A percentile compares a stretch with the other conserved stretches of the same genome.
Conservation (phyloP, 92 coral and sea anemone genomes). For the Zoanthus gigantus region DNA sequence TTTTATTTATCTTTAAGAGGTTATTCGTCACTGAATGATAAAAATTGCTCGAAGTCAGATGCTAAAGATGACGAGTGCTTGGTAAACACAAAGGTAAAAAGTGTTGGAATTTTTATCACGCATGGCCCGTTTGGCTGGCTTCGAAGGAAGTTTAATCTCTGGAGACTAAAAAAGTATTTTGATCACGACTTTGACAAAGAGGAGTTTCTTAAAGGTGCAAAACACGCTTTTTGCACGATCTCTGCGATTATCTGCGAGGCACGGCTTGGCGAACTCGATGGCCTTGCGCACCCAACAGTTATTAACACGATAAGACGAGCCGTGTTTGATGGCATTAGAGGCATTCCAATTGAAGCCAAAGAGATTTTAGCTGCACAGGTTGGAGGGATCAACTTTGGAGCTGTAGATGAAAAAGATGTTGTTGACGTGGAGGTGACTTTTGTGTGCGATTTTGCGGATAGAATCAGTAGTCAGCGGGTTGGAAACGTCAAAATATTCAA, state of each 20-base stretch:
- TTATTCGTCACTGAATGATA: conserved; percentile 29
- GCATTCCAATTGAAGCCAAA: conserved; percentile 50
- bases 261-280: conserved; percentile 67
- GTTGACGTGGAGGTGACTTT: conserved; percentile 69
- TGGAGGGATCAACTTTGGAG: conserved; percentile 52
- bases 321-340: conserved; percentile 36
- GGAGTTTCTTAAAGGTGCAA: conserved; percentile 91
- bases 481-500: conserved; percentile 77
- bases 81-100: not conserved
- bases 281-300: conserved; percentile 55
- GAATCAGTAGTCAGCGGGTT: conserved; percentile 46
- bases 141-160: conserved; percentile 69
- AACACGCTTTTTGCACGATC: conserved; percentile 83
- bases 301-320: conserved; percentile 56
- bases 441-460: conserved; percentile 37
- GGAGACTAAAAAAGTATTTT: conserved; percentile 75
- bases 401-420: conserved; percentile 55
- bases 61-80: not conserved
- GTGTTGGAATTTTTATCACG: conserved; percentile 53
- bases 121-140: conserved; percentile 87
- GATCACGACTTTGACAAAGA: conserved; percentile 89
- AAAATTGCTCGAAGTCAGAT: not conserved
- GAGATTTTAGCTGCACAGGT: conserved; percentile 61
- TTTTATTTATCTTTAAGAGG: not conserved
- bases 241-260: conserved; percentile 72